Evolutionary conservation across 2,888 invertebrate species (phyloP), one percentile per base, ranked within the genome.

Genomic region (Temnothorax rugatulus): DNA sequence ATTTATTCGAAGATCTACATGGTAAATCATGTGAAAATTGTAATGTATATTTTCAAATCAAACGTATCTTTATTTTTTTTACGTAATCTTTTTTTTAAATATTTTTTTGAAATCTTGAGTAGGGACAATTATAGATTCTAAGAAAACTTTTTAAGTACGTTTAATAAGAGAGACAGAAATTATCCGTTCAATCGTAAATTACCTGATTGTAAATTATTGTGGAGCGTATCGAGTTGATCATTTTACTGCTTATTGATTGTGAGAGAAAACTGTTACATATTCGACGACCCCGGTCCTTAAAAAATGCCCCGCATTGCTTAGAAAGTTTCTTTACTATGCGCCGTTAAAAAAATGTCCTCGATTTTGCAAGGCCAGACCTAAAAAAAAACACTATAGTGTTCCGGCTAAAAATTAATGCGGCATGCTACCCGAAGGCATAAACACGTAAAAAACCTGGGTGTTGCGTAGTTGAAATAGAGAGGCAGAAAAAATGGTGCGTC

Each of bases 401-500:
- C 94, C 93, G 93, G 93, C 93, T 91, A 90, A 85, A 87, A 94
- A 94, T 94, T 92, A 93, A 93, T 90, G 86, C 93, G 90, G 41
- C 71, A 68, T 50, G 66, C 54, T 50, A 59, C 64, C 54, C 41
- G 9, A 15, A 50, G 3, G 38, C 75, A 82, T 90, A 92, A 92
- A 93, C 83, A 84, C 85, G 89, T 91, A 88, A 91, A 90, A 88
- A 85, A 73, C 61, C 54, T 50, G 34, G 34, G 44, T 44, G 73
- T 57, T 44, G 74, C 54, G 68, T 84, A 66, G 84, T 52, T 73
- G 47, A 75, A 81, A 68, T 66, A 79, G 61, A n/a, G 11, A 89
- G 85, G 84, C 75, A 86, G 88, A 89, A 91, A 90, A 82, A 76
- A 11, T 64, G 84, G 38, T 21, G 52, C 38, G 13, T 25, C 77